A percentile compares a stretch with the other conserved stretches of the same genome.
Evolutionary conservation across 2,113 vertebrate genomes (phyloP).

Genomic region (Megaleporinus macrocephalus): DNA sequence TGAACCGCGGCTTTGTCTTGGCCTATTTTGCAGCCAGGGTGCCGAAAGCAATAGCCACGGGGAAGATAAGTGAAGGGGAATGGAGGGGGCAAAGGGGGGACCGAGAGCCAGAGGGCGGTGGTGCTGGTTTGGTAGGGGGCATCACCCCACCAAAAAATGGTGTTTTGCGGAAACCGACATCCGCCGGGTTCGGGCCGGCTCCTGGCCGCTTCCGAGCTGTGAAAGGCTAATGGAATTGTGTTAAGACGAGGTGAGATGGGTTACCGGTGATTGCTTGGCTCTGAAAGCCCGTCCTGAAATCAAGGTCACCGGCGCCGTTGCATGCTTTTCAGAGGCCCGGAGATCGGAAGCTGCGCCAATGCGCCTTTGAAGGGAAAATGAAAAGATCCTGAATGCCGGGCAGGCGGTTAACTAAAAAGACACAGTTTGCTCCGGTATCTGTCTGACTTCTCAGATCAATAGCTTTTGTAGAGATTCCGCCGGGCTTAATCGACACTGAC

Average conservation of each 20-base stretch:
- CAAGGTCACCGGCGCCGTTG: constrained; percentile 18
- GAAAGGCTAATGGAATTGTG: constrained; percentile 43
- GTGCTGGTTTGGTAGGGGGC: not conserved
- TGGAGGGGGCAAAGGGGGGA: not conserved
- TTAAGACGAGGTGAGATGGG: constrained; percentile 38
- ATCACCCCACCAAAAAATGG: not conserved
- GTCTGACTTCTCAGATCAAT: constrained; percentile 39
- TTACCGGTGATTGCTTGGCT: constrained; percentile 38
- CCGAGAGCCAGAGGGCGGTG: not conserved
- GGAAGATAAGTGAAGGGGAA: not conserved
- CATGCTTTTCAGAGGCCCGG: constrained; percentile 2
- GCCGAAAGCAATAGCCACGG: not conserved
- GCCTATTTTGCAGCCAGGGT: not conserved
- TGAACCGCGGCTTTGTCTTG: constrained; percentile 14
- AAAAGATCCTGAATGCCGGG: constrained; percentile 25
- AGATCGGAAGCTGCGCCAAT: constrained; percentile 24
- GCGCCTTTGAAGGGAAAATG: constrained; percentile 21
- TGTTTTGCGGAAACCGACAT: constrained; percentile 10
- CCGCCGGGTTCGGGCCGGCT: constrained; percentile 18
- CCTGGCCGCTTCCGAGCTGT: constrained; percentile 25
- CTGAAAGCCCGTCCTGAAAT: constrained; percentile 41
- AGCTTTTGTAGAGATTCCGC: constrained; percentile 28
- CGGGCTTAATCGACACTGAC: constrained; percentile 35
- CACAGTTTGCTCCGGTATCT: not conserved
- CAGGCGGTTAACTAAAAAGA: constrained; percentile 21